Base-by-base conservation (phyloP, 2,888 invertebrate genomes). In the Chloromyia formosa region DNA sequence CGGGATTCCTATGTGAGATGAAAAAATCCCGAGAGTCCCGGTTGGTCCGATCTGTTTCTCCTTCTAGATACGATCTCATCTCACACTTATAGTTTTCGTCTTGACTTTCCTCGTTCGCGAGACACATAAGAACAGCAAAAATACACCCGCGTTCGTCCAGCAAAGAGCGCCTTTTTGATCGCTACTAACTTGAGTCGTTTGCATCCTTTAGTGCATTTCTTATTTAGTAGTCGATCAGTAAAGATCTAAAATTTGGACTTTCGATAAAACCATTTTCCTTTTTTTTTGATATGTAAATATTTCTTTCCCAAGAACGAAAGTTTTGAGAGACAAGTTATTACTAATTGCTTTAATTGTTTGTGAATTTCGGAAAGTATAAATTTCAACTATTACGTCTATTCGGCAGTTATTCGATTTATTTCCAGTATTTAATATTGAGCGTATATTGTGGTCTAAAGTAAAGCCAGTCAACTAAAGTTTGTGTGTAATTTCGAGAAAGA, bases 201-300 rank as follows among this genome's bases (percentile, higher is more conserved):
- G 85, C 85, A 85, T 85, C 84, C 84, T 83, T 84, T 84, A 84
- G 85, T 85, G 85, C 84, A 85, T 85, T 85, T 82, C 83, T 82
- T 82, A 81, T 83, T 84, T 82, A 83, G 84, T 83, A 82, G 82
- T 82, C 83, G 83, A 84, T 80, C 82, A 82, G 85, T 82, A 79
- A 81, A 82, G 83, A 84, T 82, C 83, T 54, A 54, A 74, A 64
- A 53, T 27, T 27, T 61, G 16, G 18, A 42, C 14, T 49, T 40
- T 12, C n/a, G 23, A 3, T 3, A n/a, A 35, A 35, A 35, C 27
- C 27, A 35, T 7, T 35, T 35, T 35, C 27, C 2, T 35, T 35
- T 35, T 35, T 35, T 35, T 2, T 35, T 35, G 27, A 35, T 35
- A 35, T 35, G 16, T 4, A 58, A 12, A 20, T 58, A 58, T 20